A percentile compares a stretch with the other conserved stretches of the same genome.
These are phyloP conservation scores for Virgularia gustaviana DNA, from an alignment of 92 coral and sea anemone genomes.

Conservation along the genomic window DNA sequence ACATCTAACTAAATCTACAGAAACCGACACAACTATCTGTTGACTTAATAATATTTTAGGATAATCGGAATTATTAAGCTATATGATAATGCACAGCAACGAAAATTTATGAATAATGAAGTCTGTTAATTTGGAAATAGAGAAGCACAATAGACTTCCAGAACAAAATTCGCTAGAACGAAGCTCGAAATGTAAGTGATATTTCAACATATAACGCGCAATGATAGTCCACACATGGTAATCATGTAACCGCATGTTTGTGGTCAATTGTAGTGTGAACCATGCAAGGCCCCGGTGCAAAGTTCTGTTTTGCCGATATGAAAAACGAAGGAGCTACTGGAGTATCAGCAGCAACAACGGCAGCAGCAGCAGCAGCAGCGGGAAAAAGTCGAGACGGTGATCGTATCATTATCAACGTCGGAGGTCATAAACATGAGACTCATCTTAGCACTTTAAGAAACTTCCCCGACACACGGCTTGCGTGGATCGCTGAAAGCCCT, in stretches of 20 bases:
- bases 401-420: conserved; percentile 82
- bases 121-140: neutral
- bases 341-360: too few species aligned
- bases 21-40: too few species aligned
- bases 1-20: neutral
- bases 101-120: conserved; percentile 6
- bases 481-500: conserved; percentile 96
- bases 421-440: conserved; percentile 95
- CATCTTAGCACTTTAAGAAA: conserved; percentile 87
- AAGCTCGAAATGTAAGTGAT: too few species aligned
- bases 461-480: conserved; percentile 90
- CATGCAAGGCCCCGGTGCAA: conserved; percentile 5
- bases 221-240: too few species aligned
- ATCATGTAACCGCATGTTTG: too few species aligned
- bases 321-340: too few species aligned
- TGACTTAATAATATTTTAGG: too few species aligned
- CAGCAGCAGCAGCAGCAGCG: conserved; percentile 12
- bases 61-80: neutral
- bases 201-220: too few species aligned
- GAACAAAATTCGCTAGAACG: neutral
- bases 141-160: neutral
- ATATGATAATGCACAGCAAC: conserved; percentile 20
- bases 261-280: neutral
- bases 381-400: conserved; percentile 64
- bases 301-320: conserved; percentile 15